These are phyloP conservation scores for Kryptolebias ocellatus DNA, from an alignment of 2,797 vertebrate species.

Conservation along the genomic window DNA sequence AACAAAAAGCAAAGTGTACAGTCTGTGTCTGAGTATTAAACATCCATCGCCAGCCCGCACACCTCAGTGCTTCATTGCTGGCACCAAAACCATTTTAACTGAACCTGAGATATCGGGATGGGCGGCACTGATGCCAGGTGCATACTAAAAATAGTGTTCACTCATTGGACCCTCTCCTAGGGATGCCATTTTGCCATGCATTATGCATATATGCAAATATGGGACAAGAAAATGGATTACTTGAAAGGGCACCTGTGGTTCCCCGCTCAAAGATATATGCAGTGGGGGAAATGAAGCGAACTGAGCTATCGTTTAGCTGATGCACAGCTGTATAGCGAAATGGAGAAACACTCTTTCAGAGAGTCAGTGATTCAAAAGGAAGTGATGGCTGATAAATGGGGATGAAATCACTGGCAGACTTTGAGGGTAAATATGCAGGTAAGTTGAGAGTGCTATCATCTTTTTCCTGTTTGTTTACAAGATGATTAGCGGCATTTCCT, in stretches of 20 bases:
- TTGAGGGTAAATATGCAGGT: slow-evolving; percentile 27
- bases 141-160: slow-evolving; percentile 75
- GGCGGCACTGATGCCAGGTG: slow-evolving; percentile 69
- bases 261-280: slow-evolving; percentile 64
- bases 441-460: slow-evolving; percentile 11
- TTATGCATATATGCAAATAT: slow-evolving; percentile 83
- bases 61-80: slow-evolving; percentile 23
- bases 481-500: slow-evolving; percentile 43
- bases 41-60: slow-evolving; percentile 36
- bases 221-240: slow-evolving; percentile 73
- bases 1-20: slow-evolving; percentile 16
- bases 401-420: slow-evolving; percentile 40
- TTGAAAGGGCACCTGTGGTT: slow-evolving; percentile 79
- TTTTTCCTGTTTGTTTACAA: slow-evolving; percentile 23
- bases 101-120: slow-evolving; percentile 61
- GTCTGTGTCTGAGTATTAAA: slow-evolving; percentile 23
- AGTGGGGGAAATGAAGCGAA: slow-evolving; percentile 69
- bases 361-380: slow-evolving; percentile 47
- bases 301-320: slow-evolving; percentile 57
- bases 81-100: slow-evolving; percentile 58
- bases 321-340: slow-evolving; percentile 56
- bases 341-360: slow-evolving; percentile 45
- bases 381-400: slow-evolving; percentile 54
- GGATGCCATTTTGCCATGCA: slow-evolving; percentile 74
- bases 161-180: slow-evolving; percentile 74